Evolutionary conservation across 2,113 vertebrate species (phyloP).

Genomic region (Myanophis thanlyinensis): DNA sequence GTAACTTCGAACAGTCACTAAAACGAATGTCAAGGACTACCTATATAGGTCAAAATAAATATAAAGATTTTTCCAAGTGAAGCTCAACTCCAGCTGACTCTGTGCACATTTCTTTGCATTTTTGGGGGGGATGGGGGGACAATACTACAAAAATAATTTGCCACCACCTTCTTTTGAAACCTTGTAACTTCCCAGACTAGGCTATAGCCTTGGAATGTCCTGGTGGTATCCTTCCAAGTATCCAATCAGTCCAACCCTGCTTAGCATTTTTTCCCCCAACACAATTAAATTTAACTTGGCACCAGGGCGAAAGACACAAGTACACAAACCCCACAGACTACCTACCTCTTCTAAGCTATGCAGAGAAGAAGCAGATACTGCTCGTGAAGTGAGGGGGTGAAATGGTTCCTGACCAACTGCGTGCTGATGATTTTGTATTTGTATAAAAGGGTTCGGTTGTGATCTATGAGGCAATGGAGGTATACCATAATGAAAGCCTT

Average conservation of each 20-base stretch:
- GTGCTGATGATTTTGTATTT: conserved; percentile 87
- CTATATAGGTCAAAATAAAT: neutral
- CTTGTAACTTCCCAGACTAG: neutral
- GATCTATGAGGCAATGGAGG: conserved; percentile 88
- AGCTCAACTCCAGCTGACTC: neutral
- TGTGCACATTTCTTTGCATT: neutral
- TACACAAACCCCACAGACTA: neutral
- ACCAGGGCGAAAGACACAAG: neutral
- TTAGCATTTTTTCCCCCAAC: neutral
- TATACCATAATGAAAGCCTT: conserved; percentile 88
- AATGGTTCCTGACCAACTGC: conserved; percentile 85
- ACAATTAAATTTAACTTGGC: neutral
- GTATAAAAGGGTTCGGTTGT: conserved; percentile 90
- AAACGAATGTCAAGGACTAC: neutral
- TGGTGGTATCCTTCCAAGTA: neutral
- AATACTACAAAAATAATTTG: neutral
- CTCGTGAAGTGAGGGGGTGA: conserved; percentile 85
- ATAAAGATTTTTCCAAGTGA: neutral
- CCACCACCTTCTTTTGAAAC: neutral
- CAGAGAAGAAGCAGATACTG: conserved; percentile 88
- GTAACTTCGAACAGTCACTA: neutral
- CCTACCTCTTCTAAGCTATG: conserved; percentile 96
- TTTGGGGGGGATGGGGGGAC: neutral
- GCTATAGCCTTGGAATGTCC: neutral
- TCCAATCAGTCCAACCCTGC: neutral